A percentile compares a stretch with the other conserved stretches of the same genome.
These are phyloP conservation scores for Venturia canescens DNA, from an alignment of 1,140 invertebrate species.

Conservation along the genomic window DNA sequence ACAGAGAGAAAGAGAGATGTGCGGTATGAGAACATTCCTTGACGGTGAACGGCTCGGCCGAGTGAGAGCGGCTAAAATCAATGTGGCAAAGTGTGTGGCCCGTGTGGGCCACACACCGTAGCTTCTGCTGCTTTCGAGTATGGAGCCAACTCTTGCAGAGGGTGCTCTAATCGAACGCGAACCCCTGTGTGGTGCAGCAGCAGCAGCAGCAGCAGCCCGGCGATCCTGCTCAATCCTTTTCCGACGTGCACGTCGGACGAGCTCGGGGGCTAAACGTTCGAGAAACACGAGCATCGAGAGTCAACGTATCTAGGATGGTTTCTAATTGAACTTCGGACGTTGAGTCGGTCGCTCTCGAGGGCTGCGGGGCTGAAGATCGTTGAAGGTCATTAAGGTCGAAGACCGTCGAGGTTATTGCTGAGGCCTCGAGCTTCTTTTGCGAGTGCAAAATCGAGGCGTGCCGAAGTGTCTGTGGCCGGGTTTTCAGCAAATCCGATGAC, in stretches of 20 bases:
- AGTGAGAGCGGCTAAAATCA: conserved; percentile 55
- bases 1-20: conserved; percentile 9
- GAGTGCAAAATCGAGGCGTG: no score
- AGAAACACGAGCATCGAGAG: not conserved
- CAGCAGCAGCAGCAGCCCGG: not conserved
- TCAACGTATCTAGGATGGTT: not conserved
- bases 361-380: no score
- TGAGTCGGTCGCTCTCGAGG: not conserved
- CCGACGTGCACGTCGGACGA: not conserved
- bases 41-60: conserved; percentile 49
- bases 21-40: conserved; percentile 48
- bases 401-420: no score
- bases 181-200: not conserved
- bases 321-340: not conserved
- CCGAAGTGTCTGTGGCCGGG: no score
- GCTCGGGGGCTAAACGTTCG: not conserved
- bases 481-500: no score
- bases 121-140: conserved; percentile 28
- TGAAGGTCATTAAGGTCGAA: no score
- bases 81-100: conserved; percentile 54
- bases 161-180: conserved; percentile 30
- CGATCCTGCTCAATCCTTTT: conserved; percentile 27
- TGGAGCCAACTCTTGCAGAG: conserved; percentile 32
- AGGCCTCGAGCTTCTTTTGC: no score
- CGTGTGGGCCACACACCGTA: conserved; percentile 29